Evolutionary conservation across 2,888 invertebrate genomes (phyloP), one percentile per base, ranked within the genome.

Genomic region (Zygaena filipendulae): DNA sequence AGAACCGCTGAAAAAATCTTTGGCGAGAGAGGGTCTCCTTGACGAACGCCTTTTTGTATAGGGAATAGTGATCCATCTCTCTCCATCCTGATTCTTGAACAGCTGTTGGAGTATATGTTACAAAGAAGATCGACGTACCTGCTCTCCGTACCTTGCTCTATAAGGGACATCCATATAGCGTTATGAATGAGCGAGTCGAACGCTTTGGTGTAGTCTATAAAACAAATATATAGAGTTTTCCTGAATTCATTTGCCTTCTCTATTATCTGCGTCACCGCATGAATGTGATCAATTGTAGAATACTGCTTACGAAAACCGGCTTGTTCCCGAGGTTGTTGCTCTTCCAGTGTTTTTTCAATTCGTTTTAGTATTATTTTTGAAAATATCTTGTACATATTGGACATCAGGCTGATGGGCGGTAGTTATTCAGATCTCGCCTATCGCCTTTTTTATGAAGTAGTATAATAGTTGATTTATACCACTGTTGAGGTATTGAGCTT

Each of bases 161-260:
- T 25, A 21, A 42, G 13, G 3, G 38, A 21, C 12, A 25, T 25
- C 38, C 37, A 40, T 18, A 45, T 36, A 4, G 27, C 32, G 25
- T 27, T 13, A 20, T 43, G 45, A 11, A 23, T 10, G 13, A 43
- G 21, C 16, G 37, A 38, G 28, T 43, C 42, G 20, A 43, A 44
- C 16, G 38, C 44, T 30, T 45, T 42, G 13, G 24, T 39, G 23
- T 40, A 42, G 20, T 43, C 37, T 3, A 45, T 16, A 26, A 45
- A 43, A 25, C 36, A 33, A 13, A 38, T 35, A 29, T 35, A 35
- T 13, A 20, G 31, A n/a, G 12, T 22, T 8, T 11, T 26, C n/a
- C 33, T 23, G 22, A 27, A 33, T 24, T 33, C 33, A 9, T 27
- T 33, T n/a, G 25, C 31, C 12, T 31, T 35, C 23, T 35, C 33